A percentile compares a stretch with the other conserved stretches of the same genome.
Evolutionary conservation across 2,797 vertebrate species (phyloP).

Genomic region (Champsocephalus gunnari): DNA sequence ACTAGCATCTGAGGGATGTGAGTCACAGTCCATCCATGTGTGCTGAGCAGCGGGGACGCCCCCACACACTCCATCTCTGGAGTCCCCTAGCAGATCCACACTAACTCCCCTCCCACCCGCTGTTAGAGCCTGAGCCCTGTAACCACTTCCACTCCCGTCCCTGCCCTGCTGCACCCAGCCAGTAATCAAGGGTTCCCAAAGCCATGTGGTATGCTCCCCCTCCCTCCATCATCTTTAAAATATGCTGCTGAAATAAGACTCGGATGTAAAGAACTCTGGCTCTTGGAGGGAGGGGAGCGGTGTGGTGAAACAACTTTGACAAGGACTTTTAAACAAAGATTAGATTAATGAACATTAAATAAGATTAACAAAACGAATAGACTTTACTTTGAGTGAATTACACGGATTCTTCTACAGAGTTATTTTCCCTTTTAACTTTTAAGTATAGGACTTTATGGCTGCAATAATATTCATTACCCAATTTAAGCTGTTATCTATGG

Average conservation of each 20-base stretch:
- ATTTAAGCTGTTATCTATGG: not conserved
- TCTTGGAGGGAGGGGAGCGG: not conserved
- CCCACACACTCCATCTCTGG: slow-evolving; percentile 26
- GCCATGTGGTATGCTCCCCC: slow-evolving; percentile 35
- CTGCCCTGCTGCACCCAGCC: slow-evolving; percentile 55
- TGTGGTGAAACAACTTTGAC: slow-evolving; percentile 2
- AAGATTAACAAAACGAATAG: not conserved
- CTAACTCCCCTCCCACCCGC: slow-evolving; percentile 38
- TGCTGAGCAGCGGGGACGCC: slow-evolving; percentile 33
- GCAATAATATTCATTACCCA: not conserved
- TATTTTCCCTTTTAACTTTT: not conserved
- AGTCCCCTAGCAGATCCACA: slow-evolving; percentile 50
- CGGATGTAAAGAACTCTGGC: not conserved
- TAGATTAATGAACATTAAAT: not conserved
- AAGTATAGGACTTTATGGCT: not conserved
- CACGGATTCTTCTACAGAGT: not conserved
- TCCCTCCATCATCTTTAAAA: slow-evolving; percentile 26
- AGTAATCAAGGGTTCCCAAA: slow-evolving; percentile 58
- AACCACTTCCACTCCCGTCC: slow-evolving; percentile 52
- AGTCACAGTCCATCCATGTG: slow-evolving; percentile 68
- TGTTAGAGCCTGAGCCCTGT: slow-evolving; percentile 58
- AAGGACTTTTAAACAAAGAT: not conserved
- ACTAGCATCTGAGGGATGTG: slow-evolving; percentile 49
- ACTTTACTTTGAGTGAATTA: not conserved
- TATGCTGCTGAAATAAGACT: slow-evolving; percentile 34